phyloP scores from a whole-genome alignment of 2,888 invertebrate species.

The Athripsodes cinereus region DNA sequence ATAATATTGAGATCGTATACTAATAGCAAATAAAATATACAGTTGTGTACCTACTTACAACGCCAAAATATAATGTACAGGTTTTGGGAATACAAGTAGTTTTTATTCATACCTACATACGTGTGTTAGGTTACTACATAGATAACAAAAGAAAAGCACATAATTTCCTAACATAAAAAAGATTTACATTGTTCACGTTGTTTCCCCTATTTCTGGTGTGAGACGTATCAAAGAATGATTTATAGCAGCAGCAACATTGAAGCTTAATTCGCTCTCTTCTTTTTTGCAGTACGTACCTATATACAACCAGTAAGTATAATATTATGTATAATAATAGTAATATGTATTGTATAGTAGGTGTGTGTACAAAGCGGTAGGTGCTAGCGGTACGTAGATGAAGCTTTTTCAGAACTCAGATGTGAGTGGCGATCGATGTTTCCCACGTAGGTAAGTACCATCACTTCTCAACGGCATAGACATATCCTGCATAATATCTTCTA shows the following conservation, averaged over 20 bases:
- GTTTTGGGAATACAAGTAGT: too few species aligned
- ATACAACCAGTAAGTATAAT: not conserved
- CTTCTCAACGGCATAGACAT: not conserved
- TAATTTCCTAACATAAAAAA: slow-evolving; percentile 1
- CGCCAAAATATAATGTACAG: too few species aligned
- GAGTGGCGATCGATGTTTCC: slow-evolving; percentile 9
- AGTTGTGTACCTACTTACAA: too few species aligned
- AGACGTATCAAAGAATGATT: not conserved
- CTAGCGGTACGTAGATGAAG: too few species aligned
- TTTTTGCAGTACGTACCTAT: not conserved
- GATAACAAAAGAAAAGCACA: not conserved
- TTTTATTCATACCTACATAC: too few species aligned
- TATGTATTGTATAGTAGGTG: too few species aligned
- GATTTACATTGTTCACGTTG: not conserved
- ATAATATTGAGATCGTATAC: too few species aligned
- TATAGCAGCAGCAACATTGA: not conserved
- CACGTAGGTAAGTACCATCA: slow-evolving; percentile 3
- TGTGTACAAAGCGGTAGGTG: too few species aligned
- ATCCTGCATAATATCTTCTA: not conserved
- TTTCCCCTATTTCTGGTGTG: not conserved
- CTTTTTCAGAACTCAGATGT: not conserved
- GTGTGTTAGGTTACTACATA: not conserved
- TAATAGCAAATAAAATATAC: too few species aligned
- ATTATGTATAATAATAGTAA: not conserved
- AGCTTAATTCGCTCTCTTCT: not conserved